These are phyloP conservation scores for Hyphantria cunea DNA, from an alignment of 1,140 invertebrate species.

Conservation along the genomic window DNA sequence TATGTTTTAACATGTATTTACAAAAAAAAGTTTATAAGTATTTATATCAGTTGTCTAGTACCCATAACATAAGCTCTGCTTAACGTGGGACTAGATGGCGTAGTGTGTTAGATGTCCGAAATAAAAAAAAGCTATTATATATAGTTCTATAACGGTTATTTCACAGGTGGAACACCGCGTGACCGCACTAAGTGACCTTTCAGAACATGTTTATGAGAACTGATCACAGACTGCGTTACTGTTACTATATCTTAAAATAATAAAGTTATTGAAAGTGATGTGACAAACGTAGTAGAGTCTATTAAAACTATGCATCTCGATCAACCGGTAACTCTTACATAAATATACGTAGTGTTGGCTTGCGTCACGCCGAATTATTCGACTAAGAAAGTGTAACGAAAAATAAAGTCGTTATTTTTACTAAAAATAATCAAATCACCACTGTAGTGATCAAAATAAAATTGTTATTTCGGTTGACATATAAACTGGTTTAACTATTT, in stretches of 20 bases:
- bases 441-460: not conserved
- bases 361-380: slow-evolving; percentile 9
- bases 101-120: too few species aligned
- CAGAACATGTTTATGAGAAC: slow-evolving; percentile 7
- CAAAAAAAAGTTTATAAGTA: too few species aligned
- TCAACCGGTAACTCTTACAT: slow-evolving; percentile 28
- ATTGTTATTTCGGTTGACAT: too few species aligned
- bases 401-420: not conserved
- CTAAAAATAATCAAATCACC: not conserved
- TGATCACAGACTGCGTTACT: slow-evolving; percentile 28
- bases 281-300: slow-evolving; percentile 19
- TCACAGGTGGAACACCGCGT: slow-evolving; percentile 11
- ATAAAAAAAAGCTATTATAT: too few species aligned
- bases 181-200: slow-evolving; percentile 11
- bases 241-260: slow-evolving; percentile 16
- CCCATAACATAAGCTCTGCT: too few species aligned
- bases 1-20: too few species aligned
- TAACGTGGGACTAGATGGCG: too few species aligned
- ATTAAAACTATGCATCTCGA: slow-evolving; percentile 24
- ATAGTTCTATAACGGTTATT: slow-evolving; percentile 6
- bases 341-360: slow-evolving; percentile 8
- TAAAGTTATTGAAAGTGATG: slow-evolving; percentile 12
- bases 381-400: not conserved
- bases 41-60: too few species aligned
- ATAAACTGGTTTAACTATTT: not conserved